Conservation (phyloP, 2,113 vertebrate genomes). For the Madoqua kirkii region DNA sequence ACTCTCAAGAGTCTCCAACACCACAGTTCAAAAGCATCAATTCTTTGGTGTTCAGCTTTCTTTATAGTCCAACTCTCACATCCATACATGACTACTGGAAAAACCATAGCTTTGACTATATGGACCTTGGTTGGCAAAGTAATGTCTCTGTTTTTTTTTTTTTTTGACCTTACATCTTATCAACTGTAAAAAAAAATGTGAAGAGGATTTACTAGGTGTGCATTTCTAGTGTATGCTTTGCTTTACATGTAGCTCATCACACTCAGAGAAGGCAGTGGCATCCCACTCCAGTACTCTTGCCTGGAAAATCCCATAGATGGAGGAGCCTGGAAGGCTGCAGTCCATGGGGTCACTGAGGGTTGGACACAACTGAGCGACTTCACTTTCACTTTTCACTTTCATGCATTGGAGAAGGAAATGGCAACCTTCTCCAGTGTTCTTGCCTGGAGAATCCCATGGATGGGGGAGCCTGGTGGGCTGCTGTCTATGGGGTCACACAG, state of each 20-base stretch:
- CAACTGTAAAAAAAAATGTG: not conserved
- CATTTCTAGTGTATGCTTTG: not conserved
- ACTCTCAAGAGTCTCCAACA: not conserved
- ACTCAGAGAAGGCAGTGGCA: not conserved
- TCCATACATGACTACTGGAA: not conserved
- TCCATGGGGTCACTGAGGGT: too few species aligned
- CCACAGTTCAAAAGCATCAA: not conserved
- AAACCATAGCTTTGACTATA: not conserved
- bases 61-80: not conserved
- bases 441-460: too few species aligned
- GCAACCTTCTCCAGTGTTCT: too few species aligned
- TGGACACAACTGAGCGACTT: too few species aligned
- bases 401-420: too few species aligned
- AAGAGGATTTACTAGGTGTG: not conserved
- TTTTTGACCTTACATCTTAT: not conserved
- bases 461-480: too few species aligned
- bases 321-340: too few species aligned
- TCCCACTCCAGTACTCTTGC: too few species aligned
- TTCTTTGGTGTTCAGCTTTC: not conserved
- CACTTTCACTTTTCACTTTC: too few species aligned
- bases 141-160: not conserved
- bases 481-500: accelerated
- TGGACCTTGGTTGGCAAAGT: not conserved
- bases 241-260: not conserved
- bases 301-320: too few species aligned